Percentiles rank a stretch among this genome's conserved stretches.
These are phyloP conservation scores for Herminia tarsipennalis DNA, from an alignment of 2,888 invertebrate species.

Conservation along the genomic window DNA sequence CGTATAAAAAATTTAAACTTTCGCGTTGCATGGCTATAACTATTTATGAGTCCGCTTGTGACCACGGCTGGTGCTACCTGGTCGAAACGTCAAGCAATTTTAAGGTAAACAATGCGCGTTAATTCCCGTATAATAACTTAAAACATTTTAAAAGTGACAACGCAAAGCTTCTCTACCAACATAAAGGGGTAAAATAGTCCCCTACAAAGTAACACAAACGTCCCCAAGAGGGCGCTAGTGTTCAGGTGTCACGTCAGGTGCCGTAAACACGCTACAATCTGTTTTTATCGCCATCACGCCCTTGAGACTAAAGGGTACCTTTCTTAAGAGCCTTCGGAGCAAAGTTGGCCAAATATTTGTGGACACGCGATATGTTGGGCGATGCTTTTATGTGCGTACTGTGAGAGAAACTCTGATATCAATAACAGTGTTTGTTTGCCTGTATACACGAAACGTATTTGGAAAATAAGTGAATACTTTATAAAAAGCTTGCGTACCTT, in stretches of 20 bases:
- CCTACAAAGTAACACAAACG: slow-evolving; percentile 17
- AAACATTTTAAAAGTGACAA: background rate
- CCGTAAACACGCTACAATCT: slow-evolving; percentile 53
- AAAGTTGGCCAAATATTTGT: slow-evolving; percentile 27
- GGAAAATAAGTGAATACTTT: background rate
- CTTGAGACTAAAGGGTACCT: slow-evolving; percentile 41
- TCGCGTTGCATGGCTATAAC: too few relatives aligned
- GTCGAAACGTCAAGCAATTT: too few relatives aligned
- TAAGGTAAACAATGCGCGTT: too few relatives aligned
- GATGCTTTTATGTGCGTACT: slow-evolving; percentile 4
- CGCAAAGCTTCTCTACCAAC: background rate
- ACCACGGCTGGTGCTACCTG: too few relatives aligned
- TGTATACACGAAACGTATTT: background rate
- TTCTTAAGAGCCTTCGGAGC: slow-evolving; percentile 13
- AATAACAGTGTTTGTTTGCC: slow-evolving; percentile 5
- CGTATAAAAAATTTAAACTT: too few relatives aligned
- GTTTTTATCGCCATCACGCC: slow-evolving; percentile 56
- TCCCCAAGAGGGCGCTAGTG: slow-evolving; percentile 35
- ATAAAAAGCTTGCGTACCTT: background rate
- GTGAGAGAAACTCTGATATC: slow-evolving; percentile 2
- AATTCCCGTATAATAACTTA: too few relatives aligned
- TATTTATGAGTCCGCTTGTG: too few relatives aligned
- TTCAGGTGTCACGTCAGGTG: slow-evolving; percentile 58
- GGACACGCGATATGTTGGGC: slow-evolving; percentile 18
- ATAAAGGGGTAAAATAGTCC: slow-evolving; percentile 1